Base-by-base conservation (phyloP, 1,140 invertebrate genomes). In the Coptotermes formosanus region DNA sequence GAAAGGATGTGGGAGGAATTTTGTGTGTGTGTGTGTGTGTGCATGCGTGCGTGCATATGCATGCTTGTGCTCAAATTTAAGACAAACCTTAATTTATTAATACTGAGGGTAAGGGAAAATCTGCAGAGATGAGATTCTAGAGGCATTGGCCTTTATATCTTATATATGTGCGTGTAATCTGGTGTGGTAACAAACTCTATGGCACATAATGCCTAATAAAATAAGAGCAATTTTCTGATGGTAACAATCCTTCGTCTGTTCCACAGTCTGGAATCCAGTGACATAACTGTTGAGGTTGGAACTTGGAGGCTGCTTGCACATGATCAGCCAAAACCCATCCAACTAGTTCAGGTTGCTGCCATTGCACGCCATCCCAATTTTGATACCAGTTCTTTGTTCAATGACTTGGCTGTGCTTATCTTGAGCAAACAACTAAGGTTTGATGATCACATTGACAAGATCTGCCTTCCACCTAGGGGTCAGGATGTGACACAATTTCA, bases 291-390 rank as follows among this genome's bases (percentile, higher is more conserved):
- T 83, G 96, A 97, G 89, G 94, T 95, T 6, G 96, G 96, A 16
- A 96, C 96, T 94, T 97, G 95, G 95, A 95, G 96, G 90, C 91
- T 97, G n/a, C 95, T 95, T 55, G 94, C 95, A 86, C 94, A 95
- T 83, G 95, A 96, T 84, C 96, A 97, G 89, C 96, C 96, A 1
- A 90, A 96, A 32, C 94, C 95, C 1, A 96, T 96, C 92, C 95
- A 97, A 89, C 94, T 96, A 38, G 92, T 94, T 0, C 93, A 94
- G 45, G 95, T 96, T 1, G 92, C 93, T 11, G 92, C 92, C 0
- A 95, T 97, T 82, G 92, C 94, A 1, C 88, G 93, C 12, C 96
- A 97, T 91, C 96, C 96, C 0, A 90, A 92, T 3, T 97, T 95
- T 90, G 91, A 93, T 85, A 90, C 92, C 0, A 93, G 93, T 19